Base-by-base conservation (phyloP, 2,113 vertebrate genomes). In the Odocoileus virginianus region DNA sequence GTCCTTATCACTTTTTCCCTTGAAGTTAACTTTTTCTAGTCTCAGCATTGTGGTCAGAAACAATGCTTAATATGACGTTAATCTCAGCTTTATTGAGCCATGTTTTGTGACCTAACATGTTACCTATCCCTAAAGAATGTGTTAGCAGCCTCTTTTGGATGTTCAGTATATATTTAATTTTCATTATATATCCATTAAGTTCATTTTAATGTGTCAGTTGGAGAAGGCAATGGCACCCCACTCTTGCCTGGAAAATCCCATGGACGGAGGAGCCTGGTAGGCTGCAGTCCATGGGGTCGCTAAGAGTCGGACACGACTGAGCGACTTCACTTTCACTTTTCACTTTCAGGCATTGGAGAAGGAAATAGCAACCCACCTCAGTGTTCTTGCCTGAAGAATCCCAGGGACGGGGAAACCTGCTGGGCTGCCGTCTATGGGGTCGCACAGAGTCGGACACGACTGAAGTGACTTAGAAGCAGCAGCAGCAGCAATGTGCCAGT, bases 381-480 rank as follows among this genome's bases (percentile, higher is more conserved):
- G 47, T 50, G 47, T 50, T 50, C 47, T 14, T 50, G 13, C 47
- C 47, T 50, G 12, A 3, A 50, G 47, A 50, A 50, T 50, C 47
- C 12, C 47, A 50, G 47, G 47, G 47, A 50, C 12, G 12, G 47
- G 47, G 47, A 1, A 3, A 3, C 47, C 47, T 50, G 12, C 1
- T 50, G 47, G 47, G 47, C 47, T 50, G 47, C 47, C 12, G 12
- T 50, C 47, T 50, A 50, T 50, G 47, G 12, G 47, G 47, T 50
- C 1, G 3, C 12, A 50, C 12, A 50, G 47, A 50, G 12, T 50
- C 12, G 12, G 3, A 50, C 47, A 50, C 0, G 12, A 50, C 12
- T 50, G 47, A 50, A 50, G 47, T 1, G 47, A 50, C 47, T 50
- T 50, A 50, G 47, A 12, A 50, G 47, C 47, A 47, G 47, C 47